A percentile compares a stretch with the other conserved stretches of the same genome.
Evolutionary conservation across 2,113 vertebrate species (phyloP).

Genomic region (Catharus bicknelli): DNA sequence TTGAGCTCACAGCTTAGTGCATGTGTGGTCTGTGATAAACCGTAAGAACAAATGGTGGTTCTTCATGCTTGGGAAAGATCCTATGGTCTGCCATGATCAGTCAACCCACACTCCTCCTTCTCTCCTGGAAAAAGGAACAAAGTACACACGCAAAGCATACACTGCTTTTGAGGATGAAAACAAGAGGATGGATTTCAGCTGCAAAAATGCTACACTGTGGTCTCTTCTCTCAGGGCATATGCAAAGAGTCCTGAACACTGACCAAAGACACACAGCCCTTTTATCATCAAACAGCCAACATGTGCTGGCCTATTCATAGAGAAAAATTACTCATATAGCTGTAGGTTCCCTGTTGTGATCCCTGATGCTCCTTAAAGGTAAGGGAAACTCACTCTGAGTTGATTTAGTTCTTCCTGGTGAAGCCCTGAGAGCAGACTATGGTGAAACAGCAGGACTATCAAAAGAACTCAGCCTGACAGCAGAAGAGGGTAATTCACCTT

Average conservation of each 20-base stretch:
- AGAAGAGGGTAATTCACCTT: not conserved
- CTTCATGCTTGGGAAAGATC: not conserved
- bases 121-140: not conserved
- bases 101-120: not conserved
- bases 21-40: not conserved
- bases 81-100: not conserved
- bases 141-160: not conserved
- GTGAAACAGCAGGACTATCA: not conserved
- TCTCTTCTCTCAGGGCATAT: not conserved
- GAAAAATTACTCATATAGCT: not conserved
- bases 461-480: not conserved
- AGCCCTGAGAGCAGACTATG: not conserved
- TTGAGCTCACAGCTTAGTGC: not conserved
- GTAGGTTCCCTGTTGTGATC: not conserved
- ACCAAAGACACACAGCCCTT: not conserved
- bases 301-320: not conserved
- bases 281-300: not conserved
- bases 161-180: not conserved
- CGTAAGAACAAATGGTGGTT: rapidly evolving
- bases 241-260: not conserved
- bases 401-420: not conserved
- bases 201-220: not conserved
- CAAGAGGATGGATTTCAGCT: not conserved
- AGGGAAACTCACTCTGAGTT: not conserved
- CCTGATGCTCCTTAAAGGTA: not conserved